Percentiles rank a stretch among this genome's conserved stretches.
These are phyloP conservation scores for Drosophila baimaii DNA, from an alignment of 1,140 invertebrate genomes.

Conservation along the genomic window DNA sequence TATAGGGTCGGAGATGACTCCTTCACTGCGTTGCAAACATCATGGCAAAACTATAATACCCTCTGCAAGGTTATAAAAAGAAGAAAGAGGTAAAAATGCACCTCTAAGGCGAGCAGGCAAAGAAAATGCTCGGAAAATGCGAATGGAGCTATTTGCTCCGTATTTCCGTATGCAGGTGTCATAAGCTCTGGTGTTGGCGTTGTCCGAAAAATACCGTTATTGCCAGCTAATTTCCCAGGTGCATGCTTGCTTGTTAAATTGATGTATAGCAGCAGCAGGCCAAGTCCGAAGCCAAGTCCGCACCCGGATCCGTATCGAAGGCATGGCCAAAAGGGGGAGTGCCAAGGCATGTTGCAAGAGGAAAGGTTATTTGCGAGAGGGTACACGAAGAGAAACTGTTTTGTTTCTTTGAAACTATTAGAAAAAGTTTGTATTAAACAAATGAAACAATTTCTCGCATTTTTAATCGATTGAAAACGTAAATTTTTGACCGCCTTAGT, in stretches of 20 bases:
- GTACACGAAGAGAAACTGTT: not conserved
- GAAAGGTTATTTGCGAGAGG: not conserved
- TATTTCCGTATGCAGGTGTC: slow-evolving; percentile 29
- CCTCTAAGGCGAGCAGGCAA: not conserved
- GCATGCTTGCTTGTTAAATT: slow-evolving; percentile 82
- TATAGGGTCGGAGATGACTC: too few species aligned
- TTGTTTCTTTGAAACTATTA: not conserved
- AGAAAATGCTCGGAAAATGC: slow-evolving; percentile 17
- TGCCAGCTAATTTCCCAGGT: slow-evolving; percentile 78
- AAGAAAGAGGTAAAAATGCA: too few species aligned
- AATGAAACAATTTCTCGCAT: not conserved
- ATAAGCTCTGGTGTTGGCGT: slow-evolving; percentile 54
- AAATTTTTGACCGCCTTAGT: too few species aligned
- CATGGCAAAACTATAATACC: too few species aligned
- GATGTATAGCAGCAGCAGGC: slow-evolving; percentile 64
- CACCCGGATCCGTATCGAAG: slow-evolving; percentile 2
- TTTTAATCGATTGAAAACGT: too few species aligned
- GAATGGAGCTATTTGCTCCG: not conserved
- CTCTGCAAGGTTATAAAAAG: too few species aligned
- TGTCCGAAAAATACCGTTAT: slow-evolving; percentile 71
- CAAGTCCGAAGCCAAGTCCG: slow-evolving; percentile 24
- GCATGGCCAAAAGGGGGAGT: slow-evolving; percentile 13
- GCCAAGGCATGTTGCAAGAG: slow-evolving; percentile 46
- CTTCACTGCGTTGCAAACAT: too few species aligned
- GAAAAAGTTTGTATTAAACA: not conserved